phyloP scores from a whole-genome alignment of 2,797 vertebrate species.

The Serranus cabrilla region DNA sequence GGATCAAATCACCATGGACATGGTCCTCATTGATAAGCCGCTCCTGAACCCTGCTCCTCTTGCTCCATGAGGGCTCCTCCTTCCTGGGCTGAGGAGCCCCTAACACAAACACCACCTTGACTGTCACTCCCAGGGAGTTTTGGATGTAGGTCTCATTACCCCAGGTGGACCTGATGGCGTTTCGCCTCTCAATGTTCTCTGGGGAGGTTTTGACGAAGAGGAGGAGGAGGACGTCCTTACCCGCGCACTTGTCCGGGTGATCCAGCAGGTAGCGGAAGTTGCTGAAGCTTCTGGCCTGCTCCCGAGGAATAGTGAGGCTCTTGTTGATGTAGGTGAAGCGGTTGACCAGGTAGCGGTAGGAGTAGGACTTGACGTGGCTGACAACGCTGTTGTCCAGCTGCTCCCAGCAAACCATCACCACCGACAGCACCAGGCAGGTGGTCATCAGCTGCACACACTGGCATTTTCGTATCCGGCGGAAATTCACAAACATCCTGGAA shows the following conservation, averaged over 20 bases:
- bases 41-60: slow-evolving; percentile 68
- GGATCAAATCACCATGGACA: slow-evolving; percentile 89
- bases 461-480: slow-evolving; percentile 88
- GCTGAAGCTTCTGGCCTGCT: slow-evolving; percentile 77
- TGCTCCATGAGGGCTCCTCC: slow-evolving; percentile 30
- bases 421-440: slow-evolving; percentile 89
- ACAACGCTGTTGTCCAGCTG: slow-evolving; percentile 85
- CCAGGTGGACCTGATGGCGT: slow-evolving; percentile 94
- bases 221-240: slow-evolving; percentile 90
- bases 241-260: slow-evolving; percentile 88
- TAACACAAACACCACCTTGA: slow-evolving; percentile 93
- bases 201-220: slow-evolving; percentile 94
- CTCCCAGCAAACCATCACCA: slow-evolving; percentile 91
- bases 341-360: slow-evolving; percentile 92
- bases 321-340: slow-evolving; percentile 90
- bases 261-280: slow-evolving; percentile 91
- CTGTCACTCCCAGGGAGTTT: slow-evolving; percentile 86
- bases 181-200: slow-evolving; percentile 87
- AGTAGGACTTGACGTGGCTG: slow-evolving; percentile 92
- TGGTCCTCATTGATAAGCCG: slow-evolving; percentile 87
- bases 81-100: slow-evolving; percentile 76
- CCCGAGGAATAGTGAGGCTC: slow-evolving; percentile 87
- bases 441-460: slow-evolving; percentile 88
- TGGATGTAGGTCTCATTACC: slow-evolving; percentile 90
- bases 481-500: slow-evolving; percentile 89